phyloP scores from a whole-genome alignment of 1,140 invertebrate genomes.

The Lerema accius region DNA sequence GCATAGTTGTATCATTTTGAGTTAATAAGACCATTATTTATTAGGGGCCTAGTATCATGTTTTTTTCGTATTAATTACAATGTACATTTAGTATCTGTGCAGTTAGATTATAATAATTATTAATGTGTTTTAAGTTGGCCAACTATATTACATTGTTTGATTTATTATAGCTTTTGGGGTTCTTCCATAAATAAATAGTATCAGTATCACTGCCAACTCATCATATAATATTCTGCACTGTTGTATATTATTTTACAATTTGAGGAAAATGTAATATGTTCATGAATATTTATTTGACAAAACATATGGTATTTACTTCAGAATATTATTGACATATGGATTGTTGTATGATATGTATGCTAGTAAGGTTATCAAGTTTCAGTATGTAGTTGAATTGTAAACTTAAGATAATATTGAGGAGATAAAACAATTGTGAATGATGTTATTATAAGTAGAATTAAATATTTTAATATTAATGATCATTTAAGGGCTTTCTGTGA shows the following conservation, averaged over 20 bases:
- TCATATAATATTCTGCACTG: background rate
- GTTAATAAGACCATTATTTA: no score
- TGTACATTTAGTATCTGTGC: no score
- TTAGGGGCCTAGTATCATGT: no score
- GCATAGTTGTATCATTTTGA: no score
- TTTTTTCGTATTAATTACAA: no score
- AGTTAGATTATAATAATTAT: no score
- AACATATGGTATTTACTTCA: background rate
- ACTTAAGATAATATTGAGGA: background rate
- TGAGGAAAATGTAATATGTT: background rate
- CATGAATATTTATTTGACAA: background rate
- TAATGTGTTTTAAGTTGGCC: no score
- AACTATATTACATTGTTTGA: no score
- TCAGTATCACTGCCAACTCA: background rate
- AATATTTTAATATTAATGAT: constrained; percentile 1
- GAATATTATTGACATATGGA: background rate
- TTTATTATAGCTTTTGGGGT: no score
- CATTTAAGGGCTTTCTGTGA: constrained; percentile 14
- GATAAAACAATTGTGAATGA: background rate
- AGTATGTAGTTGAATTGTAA: background rate
- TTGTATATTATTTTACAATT: background rate
- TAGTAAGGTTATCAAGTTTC: no score
- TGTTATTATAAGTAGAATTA: background rate
- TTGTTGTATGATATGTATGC: background rate
- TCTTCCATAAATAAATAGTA: background rate